Conservation (phyloP, 2,113 vertebrate genomes). For the Sceloporus undulatus region DNA sequence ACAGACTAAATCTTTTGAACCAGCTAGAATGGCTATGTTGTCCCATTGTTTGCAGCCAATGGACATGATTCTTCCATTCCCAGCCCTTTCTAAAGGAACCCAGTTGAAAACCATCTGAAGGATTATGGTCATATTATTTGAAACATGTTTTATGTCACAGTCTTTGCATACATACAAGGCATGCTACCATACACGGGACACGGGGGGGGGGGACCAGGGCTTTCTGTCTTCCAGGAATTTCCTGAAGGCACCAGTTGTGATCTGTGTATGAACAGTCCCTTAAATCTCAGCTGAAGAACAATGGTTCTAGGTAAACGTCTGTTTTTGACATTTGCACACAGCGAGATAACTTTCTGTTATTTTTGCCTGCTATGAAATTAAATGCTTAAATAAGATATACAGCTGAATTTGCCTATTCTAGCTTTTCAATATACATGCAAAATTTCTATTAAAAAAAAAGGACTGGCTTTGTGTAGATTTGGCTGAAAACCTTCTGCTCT, state of each 20-base stretch:
- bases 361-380: conserved; percentile 38
- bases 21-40: not conserved
- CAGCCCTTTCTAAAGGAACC: not conserved
- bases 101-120: not conserved
- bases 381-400: not conserved
- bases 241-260: not conserved
- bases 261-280: not conserved
- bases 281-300: conserved; percentile 28
- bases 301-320: conserved; percentile 24
- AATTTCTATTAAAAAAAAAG: conserved; percentile 8
- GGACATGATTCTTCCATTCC: no score
- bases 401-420: not conserved
- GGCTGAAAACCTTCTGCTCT: not conserved
- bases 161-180: not conserved
- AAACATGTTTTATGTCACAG: not conserved
- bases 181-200: no score
- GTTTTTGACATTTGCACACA: conserved; percentile 48
- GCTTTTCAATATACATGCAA: conserved; percentile 13
- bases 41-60: not conserved
- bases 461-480: conserved; percentile 7
- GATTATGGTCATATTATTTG: not conserved
- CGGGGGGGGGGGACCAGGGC: not conserved
- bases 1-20: not conserved
- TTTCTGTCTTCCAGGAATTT: not conserved
- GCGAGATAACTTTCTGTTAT: not conserved